Conservation (phyloP, 37 sponge, comb jelly and placozoan genomes). For the Halisarca cf. caerulea region DNA sequence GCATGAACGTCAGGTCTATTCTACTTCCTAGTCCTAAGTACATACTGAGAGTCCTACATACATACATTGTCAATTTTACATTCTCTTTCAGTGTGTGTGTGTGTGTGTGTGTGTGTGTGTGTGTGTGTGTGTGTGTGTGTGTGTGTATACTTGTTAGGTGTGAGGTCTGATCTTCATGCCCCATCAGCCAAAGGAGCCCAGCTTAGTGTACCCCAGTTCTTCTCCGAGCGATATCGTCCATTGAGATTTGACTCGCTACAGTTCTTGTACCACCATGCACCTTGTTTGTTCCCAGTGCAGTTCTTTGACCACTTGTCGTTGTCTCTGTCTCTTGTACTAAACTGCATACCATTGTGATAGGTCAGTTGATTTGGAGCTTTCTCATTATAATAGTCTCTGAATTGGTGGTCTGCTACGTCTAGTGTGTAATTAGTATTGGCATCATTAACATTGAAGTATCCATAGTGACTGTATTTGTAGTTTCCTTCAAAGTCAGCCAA, state of each 20-base stretch:
- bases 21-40: too few species aligned
- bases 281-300: not conserved
- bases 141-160: too few species aligned
- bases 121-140: too few species aligned
- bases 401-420: not conserved
- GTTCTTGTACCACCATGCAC: not conserved
- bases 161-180: not conserved
- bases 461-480: not conserved
- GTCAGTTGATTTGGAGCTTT: not conserved
- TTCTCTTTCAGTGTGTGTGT: not conserved
- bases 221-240: not conserved
- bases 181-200: too few species aligned
- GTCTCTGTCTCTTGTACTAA: not conserved
- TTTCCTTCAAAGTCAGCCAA: slow-evolving; percentile 8
- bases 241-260: not conserved
- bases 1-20: too few species aligned
- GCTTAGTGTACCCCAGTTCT: too few species aligned
- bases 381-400: not conserved
- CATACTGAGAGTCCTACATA: too few species aligned
- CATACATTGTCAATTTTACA: too few species aligned
- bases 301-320: not conserved
- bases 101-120: not conserved
- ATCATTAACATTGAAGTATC: slow-evolving; percentile 1
- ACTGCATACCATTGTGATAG: not conserved
- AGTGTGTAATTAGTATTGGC: slow-evolving; percentile 20